Base-by-base conservation (phyloP, 2,797 vertebrate genomes). In the Nannoperca australis region DNA sequence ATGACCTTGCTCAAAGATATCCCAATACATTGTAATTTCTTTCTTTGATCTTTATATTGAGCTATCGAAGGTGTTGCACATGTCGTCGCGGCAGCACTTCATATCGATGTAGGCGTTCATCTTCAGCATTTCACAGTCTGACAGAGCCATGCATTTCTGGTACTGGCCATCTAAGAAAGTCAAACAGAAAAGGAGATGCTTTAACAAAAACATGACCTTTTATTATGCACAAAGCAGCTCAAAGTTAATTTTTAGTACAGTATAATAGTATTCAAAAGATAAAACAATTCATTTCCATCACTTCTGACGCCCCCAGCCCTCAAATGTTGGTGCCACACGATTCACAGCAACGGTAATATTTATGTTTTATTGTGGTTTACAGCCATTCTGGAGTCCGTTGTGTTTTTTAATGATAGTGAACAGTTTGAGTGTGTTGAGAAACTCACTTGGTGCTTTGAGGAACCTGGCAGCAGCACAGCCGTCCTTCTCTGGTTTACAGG, bases 91-190 rank as follows among this genome's bases (percentile, higher is more conserved):
- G 5, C 95, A 96, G 85, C 95, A 96, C 1, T 67, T 92, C 0
- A 92, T 81, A 0, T 88, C 0, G 24, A 95, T 93, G 90, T 78
- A 94, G 84, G 84, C 7, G 22, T 95, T 95, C 49, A 17, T 44
- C 78, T 90, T 81, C 72, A 95, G 89, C 70, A 91, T 70, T 40
- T 88, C 5, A 7, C 95, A 95, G 89, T 93, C 91, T 0, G 64
- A 34, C 85, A 88, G 8, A 22, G 78, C 53, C 84, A 95, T 94
- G 89, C 95, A 96, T 79, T 91, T 95, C 92, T 94, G 95, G 83
- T 73, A 95, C 1, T 89, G 85, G 32, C 90, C 93, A 20, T 27
- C 95, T 96, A 50, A 32, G 36, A 14, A 24, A 9, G 32, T 30
- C 62, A 24, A 30, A 58, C 13, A 70, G n/a, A 54, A 30, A 40